These are phyloP conservation scores for Copidosoma floridanum DNA, from an alignment of 1,140 invertebrate species.

Conservation along the genomic window DNA sequence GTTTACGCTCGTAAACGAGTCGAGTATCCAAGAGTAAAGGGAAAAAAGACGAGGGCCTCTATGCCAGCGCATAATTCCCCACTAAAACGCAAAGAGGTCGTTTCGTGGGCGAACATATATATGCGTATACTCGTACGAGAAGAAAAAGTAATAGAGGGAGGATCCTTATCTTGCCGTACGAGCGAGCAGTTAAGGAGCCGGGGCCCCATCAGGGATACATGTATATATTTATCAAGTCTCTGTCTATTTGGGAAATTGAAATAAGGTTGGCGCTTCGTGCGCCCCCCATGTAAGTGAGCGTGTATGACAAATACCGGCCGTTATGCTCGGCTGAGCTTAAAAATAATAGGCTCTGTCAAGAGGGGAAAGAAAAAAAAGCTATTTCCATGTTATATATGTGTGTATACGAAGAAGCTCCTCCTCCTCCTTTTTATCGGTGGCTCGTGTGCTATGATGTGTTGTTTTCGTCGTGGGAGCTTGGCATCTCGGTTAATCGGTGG, in stretches of 20 bases:
- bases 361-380: no score
- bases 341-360: no score
- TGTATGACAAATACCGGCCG: constrained; percentile 21
- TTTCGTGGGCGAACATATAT: constrained; percentile 37
- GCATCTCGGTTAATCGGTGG: no score
- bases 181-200: no score
- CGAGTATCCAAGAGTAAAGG: no score
- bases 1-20: constrained; percentile 52
- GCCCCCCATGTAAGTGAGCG: neutral
- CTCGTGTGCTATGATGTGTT: no score
- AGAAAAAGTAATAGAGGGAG: constrained; percentile 11
- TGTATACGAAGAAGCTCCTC: neutral
- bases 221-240: no score
- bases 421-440: neutral
- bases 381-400: neutral
- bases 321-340: no score
- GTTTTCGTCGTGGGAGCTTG: no score
- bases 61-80: constrained; percentile 48
- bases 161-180: no score
- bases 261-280: constrained; percentile 30
- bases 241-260: constrained; percentile 36
- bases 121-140: constrained; percentile 17
- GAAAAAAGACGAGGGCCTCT: no score
- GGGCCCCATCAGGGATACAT: constrained; percentile 25
- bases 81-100: constrained; percentile 52